phyloP scores from a whole-genome alignment of 2,888 invertebrate species.

The Bellardia pandia region DNA sequence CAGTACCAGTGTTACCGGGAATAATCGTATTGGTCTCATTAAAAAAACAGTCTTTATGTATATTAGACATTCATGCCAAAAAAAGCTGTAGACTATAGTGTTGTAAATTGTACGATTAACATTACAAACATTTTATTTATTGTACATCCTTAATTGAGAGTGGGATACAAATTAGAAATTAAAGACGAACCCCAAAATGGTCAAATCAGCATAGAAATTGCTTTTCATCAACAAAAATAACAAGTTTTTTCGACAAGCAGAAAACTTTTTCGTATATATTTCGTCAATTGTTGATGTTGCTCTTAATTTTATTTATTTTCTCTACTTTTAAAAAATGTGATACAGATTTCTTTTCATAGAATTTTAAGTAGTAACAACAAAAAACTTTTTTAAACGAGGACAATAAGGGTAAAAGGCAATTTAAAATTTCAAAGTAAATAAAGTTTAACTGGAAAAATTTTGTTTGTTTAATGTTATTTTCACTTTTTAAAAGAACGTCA shows the following conservation, averaged over 20 bases:
- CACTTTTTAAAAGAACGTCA: neutral
- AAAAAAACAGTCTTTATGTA: too few species aligned
- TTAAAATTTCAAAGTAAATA: neutral
- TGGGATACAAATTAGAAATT: too few species aligned
- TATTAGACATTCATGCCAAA: too few species aligned
- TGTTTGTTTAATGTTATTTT: slow-evolving; percentile 17
- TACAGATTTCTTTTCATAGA: neutral
- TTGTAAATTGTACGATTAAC: too few species aligned
- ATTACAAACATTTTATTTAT: too few species aligned
- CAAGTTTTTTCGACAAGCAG: neutral
- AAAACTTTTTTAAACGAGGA: neutral
- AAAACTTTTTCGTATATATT: too few species aligned
- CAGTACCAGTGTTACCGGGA: too few species aligned
- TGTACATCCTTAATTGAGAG: too few species aligned
- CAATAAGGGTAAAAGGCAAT: neutral
- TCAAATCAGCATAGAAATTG: slow-evolving; percentile 16
- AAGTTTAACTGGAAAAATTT: neutral
- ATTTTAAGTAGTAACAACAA: neutral
- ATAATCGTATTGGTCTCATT: too few species aligned
- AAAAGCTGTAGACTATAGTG: too few species aligned
- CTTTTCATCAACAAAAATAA: neutral
- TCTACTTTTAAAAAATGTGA: neutral
- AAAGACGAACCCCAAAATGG: neutral
- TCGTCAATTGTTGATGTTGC: neutral
- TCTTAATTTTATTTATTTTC: neutral